These are phyloP conservation scores for Mesembrinibis cayennensis DNA, from an alignment of 2,113 vertebrate genomes.

Conservation along the genomic window DNA sequence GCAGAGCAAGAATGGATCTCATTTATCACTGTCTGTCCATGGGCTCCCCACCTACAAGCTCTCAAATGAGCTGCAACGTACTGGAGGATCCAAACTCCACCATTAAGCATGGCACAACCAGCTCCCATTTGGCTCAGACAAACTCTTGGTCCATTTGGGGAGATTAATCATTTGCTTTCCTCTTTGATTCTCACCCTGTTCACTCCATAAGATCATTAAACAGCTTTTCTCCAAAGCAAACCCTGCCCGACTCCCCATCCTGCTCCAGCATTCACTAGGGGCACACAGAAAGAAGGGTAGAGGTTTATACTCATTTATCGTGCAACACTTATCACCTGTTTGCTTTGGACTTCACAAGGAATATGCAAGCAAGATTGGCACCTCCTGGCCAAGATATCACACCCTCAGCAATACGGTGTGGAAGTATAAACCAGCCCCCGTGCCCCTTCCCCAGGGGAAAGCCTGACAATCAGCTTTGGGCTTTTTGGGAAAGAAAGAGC, in stretches of 20 bases:
- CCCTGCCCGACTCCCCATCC: not conserved
- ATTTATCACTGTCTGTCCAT: not conserved
- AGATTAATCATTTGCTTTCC: not conserved
- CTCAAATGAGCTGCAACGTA: not conserved
- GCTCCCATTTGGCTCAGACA: not conserved
- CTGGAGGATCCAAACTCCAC: not conserved
- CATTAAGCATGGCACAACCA: not conserved
- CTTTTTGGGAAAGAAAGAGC: not conserved
- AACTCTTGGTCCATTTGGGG: not conserved
- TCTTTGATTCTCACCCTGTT: not conserved
- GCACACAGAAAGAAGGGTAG: not conserved
- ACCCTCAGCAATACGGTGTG: rapidly evolving
- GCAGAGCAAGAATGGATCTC: not conserved
- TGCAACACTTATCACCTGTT: not conserved
- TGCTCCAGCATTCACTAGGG: not conserved
- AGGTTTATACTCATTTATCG: not conserved
- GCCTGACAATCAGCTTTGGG: not conserved
- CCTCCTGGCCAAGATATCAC: not conserved
- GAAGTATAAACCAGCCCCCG: not conserved
- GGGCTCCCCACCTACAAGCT: not conserved
- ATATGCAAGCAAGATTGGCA: not conserved
- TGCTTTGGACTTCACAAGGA: not conserved
- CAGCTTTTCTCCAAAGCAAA: not conserved
- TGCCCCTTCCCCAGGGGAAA: not conserved
- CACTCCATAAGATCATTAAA: not conserved